Base-by-base conservation (phyloP, 1,140 invertebrate genomes). In the Neelides sp. region DNA sequence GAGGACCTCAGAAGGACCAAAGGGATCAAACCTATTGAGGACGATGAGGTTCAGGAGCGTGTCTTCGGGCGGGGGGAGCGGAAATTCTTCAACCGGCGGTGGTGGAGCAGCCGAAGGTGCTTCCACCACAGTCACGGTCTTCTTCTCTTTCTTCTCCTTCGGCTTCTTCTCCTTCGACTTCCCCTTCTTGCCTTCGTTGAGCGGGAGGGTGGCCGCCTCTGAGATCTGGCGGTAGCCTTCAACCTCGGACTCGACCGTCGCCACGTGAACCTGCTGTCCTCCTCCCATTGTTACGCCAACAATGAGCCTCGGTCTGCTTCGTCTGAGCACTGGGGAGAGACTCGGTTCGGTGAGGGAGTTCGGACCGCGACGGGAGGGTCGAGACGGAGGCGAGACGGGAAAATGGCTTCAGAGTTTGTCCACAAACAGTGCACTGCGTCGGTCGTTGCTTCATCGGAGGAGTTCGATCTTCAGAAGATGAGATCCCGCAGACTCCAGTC, bases 181-280 rank as follows among this genome's bases (percentile, higher is more conserved):
- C 2, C 47, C 50, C 46, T 58, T 44, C 36, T 58, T 62, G 17
- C 32, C 41, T 40, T 61, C 59, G 20, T 43, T 48, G 2, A 58
- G 7, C 12, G 61, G 58, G 12, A 62, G 58, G 23, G 59, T 61
- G 23, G 55, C 53, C 15, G 58, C 53, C 39, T 55, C 57, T 19
- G 56, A 61, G 36, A 61, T 57, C 39, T 58, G 49, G 40, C 56
- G 57, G 41, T 55, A 55, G 24, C 53, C 56, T 34, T 56, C 57
- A 26, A 54, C 58, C 49, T 61, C 60, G 26, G 55, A 58, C 66
- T 85, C 82, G 54, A 86, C 83, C 30, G 83, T 86, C 56, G 83
- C 80, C 67, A 86, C 80, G 72, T 85, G 85, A 67, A 85, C 78
- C 70, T 86, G 83, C 66, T 79, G 78, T 63, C 74, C 76, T 62